A percentile compares a stretch with the other conserved stretches of the same genome.
phyloP scores from a whole-genome alignment of 2,113 vertebrate species.

The Delphinus delphis region DNA sequence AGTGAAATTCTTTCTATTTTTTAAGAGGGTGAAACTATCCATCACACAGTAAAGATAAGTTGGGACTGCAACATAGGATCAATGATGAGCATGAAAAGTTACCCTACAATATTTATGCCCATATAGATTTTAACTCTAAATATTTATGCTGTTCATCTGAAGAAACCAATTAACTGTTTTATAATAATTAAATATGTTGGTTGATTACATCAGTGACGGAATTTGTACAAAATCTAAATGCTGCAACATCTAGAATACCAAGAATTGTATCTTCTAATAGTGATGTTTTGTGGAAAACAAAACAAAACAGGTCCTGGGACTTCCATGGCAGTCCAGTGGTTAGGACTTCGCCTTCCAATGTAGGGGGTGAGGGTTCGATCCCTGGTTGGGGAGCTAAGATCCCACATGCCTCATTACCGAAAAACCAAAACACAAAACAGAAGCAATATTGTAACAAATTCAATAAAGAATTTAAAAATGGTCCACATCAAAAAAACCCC shows the following conservation, averaged over 20 bases:
- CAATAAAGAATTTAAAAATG: too few species aligned
- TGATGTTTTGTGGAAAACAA: not conserved
- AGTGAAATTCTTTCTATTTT: not conserved
- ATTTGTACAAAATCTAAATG: not conserved
- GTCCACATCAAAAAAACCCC: too few species aligned
- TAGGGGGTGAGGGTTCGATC: too few species aligned
- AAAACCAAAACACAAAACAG: too few species aligned
- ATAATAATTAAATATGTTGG: not conserved
- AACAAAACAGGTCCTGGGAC: not conserved
- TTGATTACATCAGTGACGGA: not conserved
- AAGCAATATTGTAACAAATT: too few species aligned
- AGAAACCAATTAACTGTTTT: not conserved
- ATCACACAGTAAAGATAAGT: not conserved
- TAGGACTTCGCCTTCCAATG: too few species aligned
- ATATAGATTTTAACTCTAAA: slow-evolving; percentile 24
- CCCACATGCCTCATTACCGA: too few species aligned
- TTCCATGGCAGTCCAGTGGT: too few species aligned
- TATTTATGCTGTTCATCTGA: not conserved
- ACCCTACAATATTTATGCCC: not conserved
- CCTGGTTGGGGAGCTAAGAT: too few species aligned
- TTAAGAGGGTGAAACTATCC: not conserved
- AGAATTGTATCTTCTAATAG: not conserved
- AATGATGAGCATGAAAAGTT: not conserved
- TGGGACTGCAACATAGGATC: not conserved
- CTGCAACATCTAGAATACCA: not conserved